phyloP scores from a whole-genome alignment of 2,797 vertebrate species.

The Acrossocheilus wenchowensis region DNA sequence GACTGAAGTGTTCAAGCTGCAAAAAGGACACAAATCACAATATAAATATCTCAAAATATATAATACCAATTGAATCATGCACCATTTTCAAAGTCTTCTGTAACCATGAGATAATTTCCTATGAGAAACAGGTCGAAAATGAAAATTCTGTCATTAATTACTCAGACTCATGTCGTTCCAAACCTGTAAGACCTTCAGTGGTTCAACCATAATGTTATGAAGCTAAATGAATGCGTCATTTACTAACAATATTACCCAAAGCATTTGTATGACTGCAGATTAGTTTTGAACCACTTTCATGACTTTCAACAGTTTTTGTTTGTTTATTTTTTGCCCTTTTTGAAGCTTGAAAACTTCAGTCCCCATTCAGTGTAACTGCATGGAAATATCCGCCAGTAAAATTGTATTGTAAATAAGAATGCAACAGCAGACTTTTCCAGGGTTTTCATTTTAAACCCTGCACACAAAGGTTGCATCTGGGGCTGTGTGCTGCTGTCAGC shows the following conservation, averaged over 20 bases:
- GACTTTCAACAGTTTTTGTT: background rate
- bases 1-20: background rate
- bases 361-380: background rate
- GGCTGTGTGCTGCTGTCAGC: slow-evolving; percentile 26
- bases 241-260: background rate
- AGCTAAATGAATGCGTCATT: background rate
- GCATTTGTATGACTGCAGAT: background rate
- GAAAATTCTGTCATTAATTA: background rate
- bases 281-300: background rate
- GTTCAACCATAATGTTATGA: too few species aligned
- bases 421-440: background rate
- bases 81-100: background rate
- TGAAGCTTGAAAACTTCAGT: background rate
- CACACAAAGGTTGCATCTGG: slow-evolving; percentile 22
- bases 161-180: background rate
- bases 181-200: background rate
- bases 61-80: background rate
- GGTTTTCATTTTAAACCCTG: slow-evolving; percentile 29
- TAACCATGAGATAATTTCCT: background rate
- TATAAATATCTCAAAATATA: background rate
- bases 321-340: background rate
- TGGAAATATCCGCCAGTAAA: background rate
- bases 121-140: background rate
- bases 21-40: background rate
- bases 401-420: background rate